These are phyloP conservation scores for Alsophila aescularia DNA, from an alignment of 2,888 invertebrate genomes.

Conservation along the genomic window DNA sequence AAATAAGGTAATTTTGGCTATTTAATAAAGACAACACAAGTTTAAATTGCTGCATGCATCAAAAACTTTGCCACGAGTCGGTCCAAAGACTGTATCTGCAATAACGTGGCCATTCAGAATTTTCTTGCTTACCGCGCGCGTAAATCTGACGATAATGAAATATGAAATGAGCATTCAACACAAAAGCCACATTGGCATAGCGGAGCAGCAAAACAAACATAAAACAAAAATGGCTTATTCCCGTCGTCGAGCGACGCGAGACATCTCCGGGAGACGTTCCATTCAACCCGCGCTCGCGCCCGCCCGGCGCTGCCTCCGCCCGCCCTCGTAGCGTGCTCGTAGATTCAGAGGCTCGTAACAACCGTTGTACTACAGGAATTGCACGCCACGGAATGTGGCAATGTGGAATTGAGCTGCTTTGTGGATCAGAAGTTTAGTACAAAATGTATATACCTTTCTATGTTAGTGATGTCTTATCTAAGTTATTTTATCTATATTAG, in stretches of 20 bases:
- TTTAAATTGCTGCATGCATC: not conserved
- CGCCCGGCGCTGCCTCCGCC: slow-evolving; percentile 9
- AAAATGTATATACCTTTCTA: not conserved
- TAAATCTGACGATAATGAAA: slow-evolving; percentile 67
- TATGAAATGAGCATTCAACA: slow-evolving; percentile 63
- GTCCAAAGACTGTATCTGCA: slow-evolving; percentile 10
- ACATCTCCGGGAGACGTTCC: slow-evolving; percentile 47
- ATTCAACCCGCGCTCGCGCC: slow-evolving; percentile 39
- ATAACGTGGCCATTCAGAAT: slow-evolving; percentile 19
- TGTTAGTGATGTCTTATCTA: no score
- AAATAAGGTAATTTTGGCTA: not conserved
- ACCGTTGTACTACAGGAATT: slow-evolving; percentile 40
- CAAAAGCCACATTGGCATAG: slow-evolving; percentile 65
- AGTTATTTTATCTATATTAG: no score
- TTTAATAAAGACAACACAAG: not conserved
- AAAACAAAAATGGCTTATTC: slow-evolving; percentile 68
- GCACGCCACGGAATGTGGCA: slow-evolving; percentile 37
- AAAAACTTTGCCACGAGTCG: slow-evolving; percentile 6
- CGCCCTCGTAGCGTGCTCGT: slow-evolving; percentile 12
- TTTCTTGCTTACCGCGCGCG: slow-evolving; percentile 44
- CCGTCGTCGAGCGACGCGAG: slow-evolving; percentile 38
- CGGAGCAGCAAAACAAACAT: slow-evolving; percentile 62
- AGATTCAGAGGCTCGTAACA: slow-evolving; percentile 29
- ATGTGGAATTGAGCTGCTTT: slow-evolving; percentile 38
- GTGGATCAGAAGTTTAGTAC: slow-evolving; percentile 9